A percentile compares a stretch with the other conserved stretches of the same genome.
Evolutionary conservation across 2,888 invertebrate species (phyloP).

Genomic region (Amaurobius ferox): DNA sequence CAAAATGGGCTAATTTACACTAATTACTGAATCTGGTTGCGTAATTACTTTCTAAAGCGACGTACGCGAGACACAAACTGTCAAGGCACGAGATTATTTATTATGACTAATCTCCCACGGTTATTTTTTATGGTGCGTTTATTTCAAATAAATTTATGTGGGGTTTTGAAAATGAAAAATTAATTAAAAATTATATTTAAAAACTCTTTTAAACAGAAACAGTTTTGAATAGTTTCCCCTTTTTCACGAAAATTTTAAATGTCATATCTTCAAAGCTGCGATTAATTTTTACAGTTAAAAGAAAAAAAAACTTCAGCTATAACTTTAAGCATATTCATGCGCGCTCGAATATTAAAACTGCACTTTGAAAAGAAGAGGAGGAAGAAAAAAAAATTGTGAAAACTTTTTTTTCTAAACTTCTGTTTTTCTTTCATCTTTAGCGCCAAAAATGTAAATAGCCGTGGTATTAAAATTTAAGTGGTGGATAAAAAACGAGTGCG

Average conservation of each 20-base stretch:
- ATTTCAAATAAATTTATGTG: neutral
- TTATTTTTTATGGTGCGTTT: neutral
- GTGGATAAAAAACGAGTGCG: neutral
- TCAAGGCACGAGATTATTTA: neutral
- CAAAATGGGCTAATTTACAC: too few species aligned
- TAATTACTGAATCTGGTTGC: too few species aligned
- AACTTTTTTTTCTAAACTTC: slow-evolving; percentile 4
- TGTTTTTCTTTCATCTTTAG: neutral
- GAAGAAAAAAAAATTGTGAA: neutral
- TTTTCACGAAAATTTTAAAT: too few species aligned
- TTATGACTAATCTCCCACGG: neutral
- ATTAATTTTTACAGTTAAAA: too few species aligned
- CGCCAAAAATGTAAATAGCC: slow-evolving; percentile 9
- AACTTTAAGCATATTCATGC: too few species aligned
- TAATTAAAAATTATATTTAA: too few species aligned
- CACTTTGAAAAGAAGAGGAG: neutral
- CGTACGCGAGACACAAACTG: neutral
- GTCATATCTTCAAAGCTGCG: too few species aligned
- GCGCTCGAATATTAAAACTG: neutral
- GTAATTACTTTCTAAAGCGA: too few species aligned
- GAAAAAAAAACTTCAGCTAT: too few species aligned
- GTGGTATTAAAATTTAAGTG: neutral
- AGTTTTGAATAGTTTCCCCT: too few species aligned
- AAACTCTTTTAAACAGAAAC: too few species aligned
- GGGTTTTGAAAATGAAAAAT: too few species aligned